Conservation (phyloP, 1,140 invertebrate species). For the Drosophila neocordata region DNA sequence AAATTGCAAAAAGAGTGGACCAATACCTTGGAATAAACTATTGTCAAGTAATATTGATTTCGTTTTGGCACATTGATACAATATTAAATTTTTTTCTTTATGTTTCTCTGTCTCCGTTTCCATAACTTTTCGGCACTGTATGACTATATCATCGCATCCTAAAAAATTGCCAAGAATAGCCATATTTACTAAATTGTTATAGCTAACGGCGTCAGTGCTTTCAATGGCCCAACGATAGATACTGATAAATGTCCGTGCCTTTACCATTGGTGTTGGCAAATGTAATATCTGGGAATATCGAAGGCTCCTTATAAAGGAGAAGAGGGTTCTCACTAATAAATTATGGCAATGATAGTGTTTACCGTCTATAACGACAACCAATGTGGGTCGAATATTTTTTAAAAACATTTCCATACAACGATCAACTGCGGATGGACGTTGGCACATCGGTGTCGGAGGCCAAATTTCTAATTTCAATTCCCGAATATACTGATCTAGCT, state of each 20-base stretch:
- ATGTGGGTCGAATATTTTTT: neutral
- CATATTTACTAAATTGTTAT: neutral
- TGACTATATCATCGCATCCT: neutral
- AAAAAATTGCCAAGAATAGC: neutral
- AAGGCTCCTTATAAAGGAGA: neutral
- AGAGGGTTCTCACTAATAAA: neutral
- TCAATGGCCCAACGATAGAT: slow-evolving; percentile 18
- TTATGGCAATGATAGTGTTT: slow-evolving; percentile 5
- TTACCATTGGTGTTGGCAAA: neutral
- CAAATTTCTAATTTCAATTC: neutral
- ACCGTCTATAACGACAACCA: slow-evolving; percentile 1
- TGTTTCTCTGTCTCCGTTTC: neutral
- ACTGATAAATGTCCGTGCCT: slow-evolving; percentile 4
- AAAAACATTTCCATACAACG: neutral
- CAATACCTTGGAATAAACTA: neutral
- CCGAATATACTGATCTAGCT: neutral
- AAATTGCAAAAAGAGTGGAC: neutral
- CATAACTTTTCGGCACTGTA: neutral
- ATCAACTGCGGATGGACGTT: neutral
- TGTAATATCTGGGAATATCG: neutral
- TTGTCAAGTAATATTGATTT: neutral
- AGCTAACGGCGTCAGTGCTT: neutral
- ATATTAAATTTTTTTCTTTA: neutral
- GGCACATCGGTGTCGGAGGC: neutral
- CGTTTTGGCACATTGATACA: neutral